Conservation (phyloP, 2,888 invertebrate genomes). For the Metallyticus violacea region DNA sequence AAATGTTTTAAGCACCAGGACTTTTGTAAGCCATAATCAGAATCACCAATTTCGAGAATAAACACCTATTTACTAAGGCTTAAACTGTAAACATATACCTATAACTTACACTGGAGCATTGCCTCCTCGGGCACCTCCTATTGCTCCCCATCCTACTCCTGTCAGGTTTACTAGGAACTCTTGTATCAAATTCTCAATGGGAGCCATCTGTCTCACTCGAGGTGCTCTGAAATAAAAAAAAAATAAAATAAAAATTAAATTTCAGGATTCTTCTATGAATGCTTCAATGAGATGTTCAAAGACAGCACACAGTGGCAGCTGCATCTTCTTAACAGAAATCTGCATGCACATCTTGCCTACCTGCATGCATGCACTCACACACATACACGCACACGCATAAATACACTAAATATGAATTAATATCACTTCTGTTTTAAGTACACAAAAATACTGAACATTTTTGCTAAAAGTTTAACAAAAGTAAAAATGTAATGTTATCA, state of each 20-base stretch:
- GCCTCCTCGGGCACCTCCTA: constrained; percentile 42
- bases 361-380: not conserved
- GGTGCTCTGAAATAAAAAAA: constrained; percentile 22
- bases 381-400: too few relatives aligned
- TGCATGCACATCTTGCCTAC: not conserved
- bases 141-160: constrained; percentile 44
- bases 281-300: not conserved
- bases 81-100: too few relatives aligned
- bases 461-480: too few relatives aligned
- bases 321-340: not conserved
- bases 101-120: constrained; percentile 45
- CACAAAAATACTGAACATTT: too few relatives aligned
- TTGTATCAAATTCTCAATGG: constrained; percentile 55
- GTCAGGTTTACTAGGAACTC: constrained; percentile 57
- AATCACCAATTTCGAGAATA: too few relatives aligned
- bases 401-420: too few relatives aligned
- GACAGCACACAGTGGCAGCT: not conserved
- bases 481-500: too few relatives aligned
- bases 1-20: not conserved
- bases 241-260: not conserved
- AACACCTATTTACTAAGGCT: too few relatives aligned
- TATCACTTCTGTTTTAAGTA: too few relatives aligned
- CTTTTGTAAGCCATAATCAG: too few relatives aligned
- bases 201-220: constrained; percentile 37
- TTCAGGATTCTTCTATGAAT: not conserved